Base-by-base conservation (phyloP, 2,888 invertebrate genomes). In the Schizotus pectinicornis region DNA sequence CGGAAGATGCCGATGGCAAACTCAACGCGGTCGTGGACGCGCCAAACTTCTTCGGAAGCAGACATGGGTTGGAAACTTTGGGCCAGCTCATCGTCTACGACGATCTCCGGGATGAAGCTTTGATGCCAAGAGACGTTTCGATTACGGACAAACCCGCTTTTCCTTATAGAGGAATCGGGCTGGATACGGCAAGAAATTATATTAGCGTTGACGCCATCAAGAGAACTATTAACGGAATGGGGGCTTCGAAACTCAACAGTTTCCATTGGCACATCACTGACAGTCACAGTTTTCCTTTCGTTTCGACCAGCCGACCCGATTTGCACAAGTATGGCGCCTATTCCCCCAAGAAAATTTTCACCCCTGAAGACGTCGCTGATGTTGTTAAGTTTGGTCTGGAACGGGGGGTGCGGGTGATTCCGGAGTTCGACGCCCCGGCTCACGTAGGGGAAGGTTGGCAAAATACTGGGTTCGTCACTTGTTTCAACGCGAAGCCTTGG, bases 211-310 rank as follows among this genome's bases (percentile, higher is more conserved):
- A 86, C 0, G 81, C 88, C 0, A 89, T 94, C 57, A 87, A 90
- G 71, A 67, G 85, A 9, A 91, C 92, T 7, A 83, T 98, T 68
- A 94, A 95, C 71, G 95, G 86, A 0, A 96, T 97, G 95, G 89
- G 91, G 0, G 86, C 89, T 74, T 91, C 92, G 30, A 98, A 97
- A 77, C 75, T 97, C 69, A 98, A 97, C 76, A 91, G 92, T 0
- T 91, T 98, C 81, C 97, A 98, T 74, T 97, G 96, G 96, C 93
- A 94, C 72, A 91, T 94, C 49, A 93, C 92, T 0, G 98, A 98
- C 79, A 91, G 92, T 11, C 95, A 96, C 64, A 95, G 96, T 68
- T 98, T 97, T 76, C 97, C 98, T 0, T 90, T 94, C 71, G 89
- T 90, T 54, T 86, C 91, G 0, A 84, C 84, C 69, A 85, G 86